A percentile compares a stretch with the other conserved stretches of the same genome.
These are phyloP conservation scores for Tetraodon nigroviridis DNA, from an alignment of 2,113 vertebrate species.

Conservation along the genomic window DNA sequence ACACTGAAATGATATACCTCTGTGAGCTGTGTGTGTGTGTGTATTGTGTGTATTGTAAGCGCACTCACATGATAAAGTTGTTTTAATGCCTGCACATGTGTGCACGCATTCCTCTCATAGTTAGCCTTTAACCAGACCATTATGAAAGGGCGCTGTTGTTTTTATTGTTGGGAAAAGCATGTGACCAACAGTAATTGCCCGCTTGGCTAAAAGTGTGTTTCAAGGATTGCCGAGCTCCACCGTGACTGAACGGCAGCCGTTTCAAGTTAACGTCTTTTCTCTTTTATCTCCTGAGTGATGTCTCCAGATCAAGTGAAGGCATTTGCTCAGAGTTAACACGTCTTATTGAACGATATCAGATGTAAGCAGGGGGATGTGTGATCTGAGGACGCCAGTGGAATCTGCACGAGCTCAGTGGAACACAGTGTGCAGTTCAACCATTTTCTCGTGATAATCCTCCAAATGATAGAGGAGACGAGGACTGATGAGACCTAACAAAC, in stretches of 20 bases:
- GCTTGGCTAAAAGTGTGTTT: constrained; percentile 20
- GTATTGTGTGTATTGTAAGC: constrained; percentile 37
- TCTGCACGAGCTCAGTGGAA: neutral
- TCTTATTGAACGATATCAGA: neutral
- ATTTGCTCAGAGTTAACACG: neutral
- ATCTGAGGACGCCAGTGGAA: neutral
- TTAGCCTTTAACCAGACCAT: constrained; percentile 50
- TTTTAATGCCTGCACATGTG: constrained; percentile 38
- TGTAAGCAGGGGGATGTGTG: neutral
- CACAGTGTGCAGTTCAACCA: too few relatives aligned
- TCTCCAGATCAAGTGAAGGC: neutral
- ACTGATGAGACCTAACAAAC: too few relatives aligned
- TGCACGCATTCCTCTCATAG: constrained; percentile 59
- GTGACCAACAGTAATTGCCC: constrained; percentile 46
- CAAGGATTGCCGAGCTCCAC: constrained; percentile 12
- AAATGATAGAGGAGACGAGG: too few relatives aligned
- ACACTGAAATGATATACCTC: neutral
- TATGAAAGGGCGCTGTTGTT: constrained; percentile 56
- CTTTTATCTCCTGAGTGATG: neutral
- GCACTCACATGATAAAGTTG: constrained; percentile 57
- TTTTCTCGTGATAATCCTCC: too few relatives aligned
- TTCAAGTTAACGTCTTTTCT: neutral
- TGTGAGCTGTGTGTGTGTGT: neutral
- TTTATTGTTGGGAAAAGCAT: constrained; percentile 39
- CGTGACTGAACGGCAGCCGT: constrained; percentile 3